phyloP scores from a whole-genome alignment of 2,888 invertebrate genomes.

The Campoplex capitator region DNA sequence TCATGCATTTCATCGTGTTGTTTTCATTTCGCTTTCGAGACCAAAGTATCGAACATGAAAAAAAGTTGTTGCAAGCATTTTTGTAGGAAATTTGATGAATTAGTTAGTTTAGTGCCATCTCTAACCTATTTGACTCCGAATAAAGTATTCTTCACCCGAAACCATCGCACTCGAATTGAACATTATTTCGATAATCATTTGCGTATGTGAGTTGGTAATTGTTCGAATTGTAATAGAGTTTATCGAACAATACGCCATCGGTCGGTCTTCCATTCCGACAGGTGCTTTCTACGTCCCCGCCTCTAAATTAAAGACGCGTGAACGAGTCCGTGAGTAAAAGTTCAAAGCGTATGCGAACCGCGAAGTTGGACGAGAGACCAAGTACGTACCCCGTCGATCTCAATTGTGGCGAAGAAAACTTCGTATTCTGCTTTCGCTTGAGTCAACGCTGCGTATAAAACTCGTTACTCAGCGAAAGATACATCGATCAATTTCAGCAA shows the following conservation, averaged over 20 bases:
- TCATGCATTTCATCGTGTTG: background rate
- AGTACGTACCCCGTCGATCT: slow-evolving; percentile 29
- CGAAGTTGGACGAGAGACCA: slow-evolving; percentile 44
- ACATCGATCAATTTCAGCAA: background rate
- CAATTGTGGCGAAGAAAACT: background rate
- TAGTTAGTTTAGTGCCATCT: background rate
- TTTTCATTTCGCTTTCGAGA: background rate
- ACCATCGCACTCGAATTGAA: background rate
- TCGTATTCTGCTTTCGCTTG: slow-evolving; percentile 48
- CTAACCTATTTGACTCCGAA: background rate
- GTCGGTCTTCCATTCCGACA: slow-evolving; percentile 54
- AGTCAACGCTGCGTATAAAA: background rate
- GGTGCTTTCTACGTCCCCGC: slow-evolving; percentile 70
- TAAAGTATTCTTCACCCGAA: background rate
- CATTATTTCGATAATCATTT: background rate
- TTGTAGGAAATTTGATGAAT: background rate
- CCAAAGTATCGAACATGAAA: background rate
- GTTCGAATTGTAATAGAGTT: slow-evolving; percentile 15
- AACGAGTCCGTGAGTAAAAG: slow-evolving; percentile 70
- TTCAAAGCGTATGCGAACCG: slow-evolving; percentile 66
- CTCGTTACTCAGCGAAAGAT: background rate
- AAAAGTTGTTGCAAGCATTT: background rate
- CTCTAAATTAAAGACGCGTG: slow-evolving; percentile 60
- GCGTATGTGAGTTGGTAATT: background rate
- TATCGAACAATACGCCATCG: slow-evolving; percentile 40